Evolutionary conservation across 2,888 invertebrate species (phyloP).

Genomic region (Stenurella melanura): DNA sequence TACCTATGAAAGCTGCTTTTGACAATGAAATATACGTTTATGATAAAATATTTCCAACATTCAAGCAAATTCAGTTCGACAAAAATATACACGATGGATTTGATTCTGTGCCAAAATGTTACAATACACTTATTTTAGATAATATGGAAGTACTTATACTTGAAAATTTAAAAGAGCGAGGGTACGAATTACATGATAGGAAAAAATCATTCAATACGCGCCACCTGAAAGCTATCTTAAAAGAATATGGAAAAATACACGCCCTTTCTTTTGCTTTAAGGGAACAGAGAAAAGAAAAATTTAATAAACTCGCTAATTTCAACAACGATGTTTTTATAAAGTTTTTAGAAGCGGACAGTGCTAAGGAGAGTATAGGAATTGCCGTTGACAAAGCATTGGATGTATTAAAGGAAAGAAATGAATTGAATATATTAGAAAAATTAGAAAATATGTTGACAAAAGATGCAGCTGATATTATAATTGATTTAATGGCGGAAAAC

Average conservation of each 20-base stretch:
- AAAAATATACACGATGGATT: conserved; percentile 35
- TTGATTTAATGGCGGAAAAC: conserved; percentile 46
- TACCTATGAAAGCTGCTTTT: conserved; percentile 27
- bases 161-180: conserved; percentile 49
- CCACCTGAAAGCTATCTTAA: conserved; percentile 48
- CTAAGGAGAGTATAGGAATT: not conserved
- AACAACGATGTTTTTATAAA: not conserved
- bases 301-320: not conserved
- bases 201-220: conserved; percentile 44
- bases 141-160: conserved; percentile 49
- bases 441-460: conserved; percentile 27
- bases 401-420: not conserved
- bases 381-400: not conserved
- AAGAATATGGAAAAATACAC: conserved; percentile 56
- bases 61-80: conserved; percentile 50
- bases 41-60: conserved; percentile 46
- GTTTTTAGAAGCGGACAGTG: not conserved
- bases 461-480: conserved; percentile 19
- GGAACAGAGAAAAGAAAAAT: conserved; percentile 45
- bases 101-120: conserved; percentile 51
- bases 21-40: conserved; percentile 53
- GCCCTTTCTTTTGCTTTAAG: conserved; percentile 57
- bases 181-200: conserved; percentile 48
- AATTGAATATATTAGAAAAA: conserved; percentile 24
- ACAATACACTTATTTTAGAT: conserved; percentile 43